These are phyloP conservation scores for Hydrotaea diabolus DNA, from an alignment of 2,888 invertebrate species.

Conservation along the genomic window DNA sequence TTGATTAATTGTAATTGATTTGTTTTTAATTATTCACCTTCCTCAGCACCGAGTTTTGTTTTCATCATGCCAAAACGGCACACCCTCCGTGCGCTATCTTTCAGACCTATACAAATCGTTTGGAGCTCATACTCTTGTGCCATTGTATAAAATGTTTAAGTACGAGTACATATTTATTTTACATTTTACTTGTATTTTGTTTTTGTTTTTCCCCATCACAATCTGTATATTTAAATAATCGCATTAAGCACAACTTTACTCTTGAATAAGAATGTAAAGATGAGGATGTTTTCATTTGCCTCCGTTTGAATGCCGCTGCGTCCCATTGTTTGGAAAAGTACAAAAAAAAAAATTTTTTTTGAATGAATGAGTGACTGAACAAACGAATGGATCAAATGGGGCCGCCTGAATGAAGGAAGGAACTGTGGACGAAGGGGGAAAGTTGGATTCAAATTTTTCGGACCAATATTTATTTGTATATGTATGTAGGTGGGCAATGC, in stretches of 20 bases:
- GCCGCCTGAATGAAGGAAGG: too few species aligned
- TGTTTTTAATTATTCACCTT: too few species aligned
- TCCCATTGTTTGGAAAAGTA: neutral
- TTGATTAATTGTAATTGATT: too few species aligned
- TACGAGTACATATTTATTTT: neutral
- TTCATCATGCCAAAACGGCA: too few species aligned
- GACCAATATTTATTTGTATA: too few species aligned
- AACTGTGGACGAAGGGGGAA: too few species aligned
- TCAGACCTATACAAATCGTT: neutral
- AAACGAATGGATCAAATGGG: too few species aligned
- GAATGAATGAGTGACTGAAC: neutral
- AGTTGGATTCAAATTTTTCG: too few species aligned
- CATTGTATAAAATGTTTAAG: constrained; percentile 10
- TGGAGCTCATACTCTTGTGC: neutral
- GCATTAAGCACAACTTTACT: constrained; percentile 48
- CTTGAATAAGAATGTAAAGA: constrained; percentile 26
- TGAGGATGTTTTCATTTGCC: constrained; percentile 16
- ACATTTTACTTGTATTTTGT: neutral
- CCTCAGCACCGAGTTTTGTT: too few species aligned
- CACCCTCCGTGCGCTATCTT: too few species aligned
- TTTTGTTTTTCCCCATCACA: neutral
- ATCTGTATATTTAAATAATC: constrained; percentile 58
- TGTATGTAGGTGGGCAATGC: too few species aligned
- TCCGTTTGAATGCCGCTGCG: neutral
- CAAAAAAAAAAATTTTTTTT: neutral